Percentiles rank a stretch among this genome's conserved stretches.
Conservation (phyloP, 2,888 invertebrate genomes). For the Tortrix viridana region DNA sequence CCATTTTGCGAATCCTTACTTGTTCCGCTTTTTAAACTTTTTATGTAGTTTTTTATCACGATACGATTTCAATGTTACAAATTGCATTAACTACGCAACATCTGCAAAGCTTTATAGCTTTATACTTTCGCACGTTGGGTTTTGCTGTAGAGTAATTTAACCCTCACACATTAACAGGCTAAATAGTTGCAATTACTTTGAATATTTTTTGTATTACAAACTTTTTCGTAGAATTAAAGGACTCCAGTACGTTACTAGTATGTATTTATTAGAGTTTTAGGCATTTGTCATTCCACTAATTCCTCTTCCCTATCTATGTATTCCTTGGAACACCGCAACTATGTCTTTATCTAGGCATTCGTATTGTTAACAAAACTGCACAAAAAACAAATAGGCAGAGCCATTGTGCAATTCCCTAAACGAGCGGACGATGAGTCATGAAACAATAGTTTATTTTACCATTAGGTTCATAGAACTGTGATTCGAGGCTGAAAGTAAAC, state of each 20-base stretch:
- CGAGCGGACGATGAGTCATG: conserved; percentile 47
- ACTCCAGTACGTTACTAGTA: too few relatives aligned
- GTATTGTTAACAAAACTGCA: conserved; percentile 31
- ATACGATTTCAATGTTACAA: conserved; percentile 33
- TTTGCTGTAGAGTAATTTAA: conserved; percentile 26
- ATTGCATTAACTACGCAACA: conserved; percentile 33
- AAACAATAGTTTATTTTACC: conserved; percentile 59
- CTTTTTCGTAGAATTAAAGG: too few relatives aligned
- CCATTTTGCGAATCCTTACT: conserved; percentile 63
- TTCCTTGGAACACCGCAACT: conserved; percentile 21
- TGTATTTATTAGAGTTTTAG: neutral
- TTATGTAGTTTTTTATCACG: conserved; percentile 38
- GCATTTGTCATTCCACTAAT: conserved; percentile 26
- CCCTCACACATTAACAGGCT: conserved; percentile 17
- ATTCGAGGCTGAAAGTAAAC: conserved; percentile 65
- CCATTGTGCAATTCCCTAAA: conserved; percentile 44
- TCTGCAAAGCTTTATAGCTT: conserved; percentile 31
- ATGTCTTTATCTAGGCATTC: conserved; percentile 33
- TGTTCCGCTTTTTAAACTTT: conserved; percentile 52
- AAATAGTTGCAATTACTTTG: conserved; percentile 3
- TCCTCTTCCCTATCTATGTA: conserved; percentile 23
- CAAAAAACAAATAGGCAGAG: conserved; percentile 29
- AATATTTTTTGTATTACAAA: neutral
- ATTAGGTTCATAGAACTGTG: conserved; percentile 58
- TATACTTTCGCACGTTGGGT: neutral